A percentile compares a stretch with the other conserved stretches of the same genome.
Conservation (phyloP, 2,113 vertebrate genomes). For the Lichenostomus cassidix region DNA sequence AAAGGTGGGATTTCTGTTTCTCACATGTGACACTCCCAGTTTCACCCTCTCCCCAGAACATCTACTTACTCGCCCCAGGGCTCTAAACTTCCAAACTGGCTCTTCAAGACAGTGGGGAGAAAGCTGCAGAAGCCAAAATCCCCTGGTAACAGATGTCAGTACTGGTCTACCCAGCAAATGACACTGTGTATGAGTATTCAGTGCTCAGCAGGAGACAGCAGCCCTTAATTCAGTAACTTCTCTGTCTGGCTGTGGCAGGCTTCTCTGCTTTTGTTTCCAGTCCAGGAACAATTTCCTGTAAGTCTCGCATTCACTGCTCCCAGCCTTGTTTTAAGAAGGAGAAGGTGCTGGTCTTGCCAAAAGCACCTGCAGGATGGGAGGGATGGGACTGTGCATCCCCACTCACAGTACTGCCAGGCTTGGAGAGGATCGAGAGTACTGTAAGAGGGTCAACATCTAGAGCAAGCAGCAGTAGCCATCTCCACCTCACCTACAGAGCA, state of each 20-base stretch:
- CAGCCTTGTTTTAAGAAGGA: not conserved
- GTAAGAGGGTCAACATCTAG: not conserved
- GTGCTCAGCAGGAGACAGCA: not conserved
- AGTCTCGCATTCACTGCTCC: not conserved
- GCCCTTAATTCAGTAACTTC: not conserved
- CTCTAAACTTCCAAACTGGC: not conserved
- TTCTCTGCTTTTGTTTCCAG: not conserved
- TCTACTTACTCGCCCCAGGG: not conserved
- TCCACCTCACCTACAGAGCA: not conserved
- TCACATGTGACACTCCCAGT: not conserved
- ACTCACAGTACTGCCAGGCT: not conserved
- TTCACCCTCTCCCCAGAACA: not conserved
- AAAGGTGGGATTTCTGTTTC: constrained; percentile 20
- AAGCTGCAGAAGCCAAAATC: not conserved
- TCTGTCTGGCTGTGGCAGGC: not conserved
- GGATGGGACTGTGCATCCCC: not conserved
- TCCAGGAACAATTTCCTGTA: not conserved
- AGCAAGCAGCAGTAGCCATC: not conserved
- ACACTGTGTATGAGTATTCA: not conserved
- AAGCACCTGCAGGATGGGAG: not conserved
- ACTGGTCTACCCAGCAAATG: not conserved
- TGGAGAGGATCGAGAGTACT: not conserved
- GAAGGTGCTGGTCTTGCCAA: not conserved
- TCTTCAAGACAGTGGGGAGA: not conserved
- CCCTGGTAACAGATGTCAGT: not conserved